A percentile compares a stretch with the other conserved stretches of the same genome.
phyloP scores from a whole-genome alignment of 1,140 invertebrate species.

The Asobara japonica region DNA sequence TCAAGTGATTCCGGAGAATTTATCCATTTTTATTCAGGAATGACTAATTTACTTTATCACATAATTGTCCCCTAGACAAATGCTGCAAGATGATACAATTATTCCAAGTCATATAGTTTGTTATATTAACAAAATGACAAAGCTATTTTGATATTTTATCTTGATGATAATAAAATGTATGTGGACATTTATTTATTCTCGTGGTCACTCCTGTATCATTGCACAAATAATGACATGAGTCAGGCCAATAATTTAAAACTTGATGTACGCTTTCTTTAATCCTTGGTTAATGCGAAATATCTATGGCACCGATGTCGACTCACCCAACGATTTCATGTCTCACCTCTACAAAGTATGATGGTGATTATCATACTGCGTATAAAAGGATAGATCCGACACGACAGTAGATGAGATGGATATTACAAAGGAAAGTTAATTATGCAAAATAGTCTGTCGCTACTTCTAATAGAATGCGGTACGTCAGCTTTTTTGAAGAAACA shows the following conservation, averaged over 20 bases:
- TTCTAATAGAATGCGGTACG: not conserved
- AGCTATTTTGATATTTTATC: no score
- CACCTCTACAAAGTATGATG: not conserved
- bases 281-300: not conserved
- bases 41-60: no score
- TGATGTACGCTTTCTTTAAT: not conserved
- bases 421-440: constrained; percentile 12
- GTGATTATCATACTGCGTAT: not conserved
- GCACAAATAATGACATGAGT: not conserved
- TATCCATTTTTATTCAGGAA: no score
- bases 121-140: no score
- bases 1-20: no score
- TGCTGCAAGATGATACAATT: no score
- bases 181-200: not conserved
- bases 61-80: no score
- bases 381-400: not conserved
- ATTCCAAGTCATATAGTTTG: no score
- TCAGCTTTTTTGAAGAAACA: not conserved
- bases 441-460: not conserved
- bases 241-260: not conserved
- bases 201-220: not conserved
- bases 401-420: not conserved
- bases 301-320: not conserved
- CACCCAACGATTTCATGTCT: not conserved
- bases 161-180: no score